Evolutionary conservation across 2,797 vertebrate species (phyloP).

Genomic region (Pseudomugil tenellus): DNA sequence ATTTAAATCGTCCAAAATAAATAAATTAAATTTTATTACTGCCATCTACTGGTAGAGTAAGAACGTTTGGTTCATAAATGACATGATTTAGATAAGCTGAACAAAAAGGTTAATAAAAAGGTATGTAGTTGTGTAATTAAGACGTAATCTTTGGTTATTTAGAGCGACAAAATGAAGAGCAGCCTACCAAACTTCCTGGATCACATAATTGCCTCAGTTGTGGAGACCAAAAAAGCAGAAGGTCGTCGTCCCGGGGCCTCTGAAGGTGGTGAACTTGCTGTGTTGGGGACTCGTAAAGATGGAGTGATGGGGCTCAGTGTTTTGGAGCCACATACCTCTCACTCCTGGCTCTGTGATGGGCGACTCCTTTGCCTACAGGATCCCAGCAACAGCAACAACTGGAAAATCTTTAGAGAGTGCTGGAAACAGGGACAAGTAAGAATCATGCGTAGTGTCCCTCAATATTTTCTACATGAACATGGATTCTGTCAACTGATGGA

Average conservation of each 20-base stretch:
- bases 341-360: slow-evolving; percentile 98
- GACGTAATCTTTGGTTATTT: slow-evolving; percentile 21
- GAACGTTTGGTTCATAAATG: neutral
- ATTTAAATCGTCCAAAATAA: neutral
- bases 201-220: slow-evolving; percentile 98
- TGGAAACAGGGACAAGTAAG: slow-evolving; percentile 99
- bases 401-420: slow-evolving; percentile 99
- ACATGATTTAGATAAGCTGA: neutral
- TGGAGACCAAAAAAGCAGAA: slow-evolving; percentile 97
- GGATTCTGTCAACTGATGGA: neutral
- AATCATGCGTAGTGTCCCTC: neutral
- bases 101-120: neutral
- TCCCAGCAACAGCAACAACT: slow-evolving; percentile 97
- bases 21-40: neutral
- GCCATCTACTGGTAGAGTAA: slow-evolving; percentile 12
- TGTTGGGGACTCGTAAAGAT: slow-evolving; percentile 87
- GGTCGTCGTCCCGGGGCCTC: slow-evolving; percentile 86
- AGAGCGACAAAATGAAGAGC: slow-evolving; percentile 94
- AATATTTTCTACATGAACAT: neutral
- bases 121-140: neutral
- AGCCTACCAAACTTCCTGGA: slow-evolving; percentile 97
- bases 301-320: slow-evolving; percentile 96
- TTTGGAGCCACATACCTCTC: slow-evolving; percentile 96
- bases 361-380: slow-evolving; percentile 98
- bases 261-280: slow-evolving; percentile 86